phyloP scores from a whole-genome alignment of 2,797 vertebrate genomes.

The Crypturellus tataupa region DNA sequence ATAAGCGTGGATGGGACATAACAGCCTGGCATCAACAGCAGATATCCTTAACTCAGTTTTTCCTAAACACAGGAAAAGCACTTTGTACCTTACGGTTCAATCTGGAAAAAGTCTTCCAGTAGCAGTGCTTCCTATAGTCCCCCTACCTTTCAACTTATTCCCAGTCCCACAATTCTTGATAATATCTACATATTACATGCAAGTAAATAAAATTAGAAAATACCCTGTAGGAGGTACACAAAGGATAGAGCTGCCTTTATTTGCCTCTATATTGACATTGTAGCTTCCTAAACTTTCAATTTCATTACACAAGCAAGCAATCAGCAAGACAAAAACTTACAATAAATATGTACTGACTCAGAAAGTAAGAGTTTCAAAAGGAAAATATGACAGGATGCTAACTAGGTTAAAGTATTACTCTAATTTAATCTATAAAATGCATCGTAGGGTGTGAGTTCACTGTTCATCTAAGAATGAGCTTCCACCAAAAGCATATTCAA shows the following conservation, averaged over 20 bases:
- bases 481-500: neutral
- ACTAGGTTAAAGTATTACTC: neutral
- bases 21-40: neutral
- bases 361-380: neutral
- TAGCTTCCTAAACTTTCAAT: neutral
- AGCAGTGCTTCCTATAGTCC: neutral
- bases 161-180: neutral
- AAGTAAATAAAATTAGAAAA: neutral
- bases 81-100: neutral
- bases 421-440: neutral
- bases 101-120: neutral
- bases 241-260: neutral
- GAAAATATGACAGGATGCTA: neutral
- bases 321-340: neutral
- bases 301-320: rapidly evolving
- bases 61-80: neutral
- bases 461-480: neutral
- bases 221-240: neutral
- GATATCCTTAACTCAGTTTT: neutral
- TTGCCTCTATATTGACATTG: neutral
- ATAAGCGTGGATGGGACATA: neutral
- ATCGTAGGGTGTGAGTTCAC: neutral
- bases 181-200: rapidly evolving
- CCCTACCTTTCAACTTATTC: neutral
- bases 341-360: neutral